Evolutionary conservation across 2,888 invertebrate genomes (phyloP).

Genomic region (Anodontia alba): DNA sequence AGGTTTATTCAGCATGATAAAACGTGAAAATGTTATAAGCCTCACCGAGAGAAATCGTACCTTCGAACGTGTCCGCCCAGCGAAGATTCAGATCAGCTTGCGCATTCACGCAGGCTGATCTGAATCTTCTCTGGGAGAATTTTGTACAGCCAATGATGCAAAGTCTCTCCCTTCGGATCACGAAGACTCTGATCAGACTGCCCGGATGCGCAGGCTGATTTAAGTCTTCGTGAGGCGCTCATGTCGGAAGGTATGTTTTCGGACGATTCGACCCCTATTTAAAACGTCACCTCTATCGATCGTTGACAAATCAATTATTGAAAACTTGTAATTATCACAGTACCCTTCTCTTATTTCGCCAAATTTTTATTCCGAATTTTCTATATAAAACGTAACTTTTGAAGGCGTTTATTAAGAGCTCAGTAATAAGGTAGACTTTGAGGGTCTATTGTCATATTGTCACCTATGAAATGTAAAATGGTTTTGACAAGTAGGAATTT

Average conservation of each 20-base stretch:
- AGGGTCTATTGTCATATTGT: slow-evolving; percentile 12
- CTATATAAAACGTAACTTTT: slow-evolving; percentile 11
- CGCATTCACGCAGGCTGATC: too few relatives aligned
- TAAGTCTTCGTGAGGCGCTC: too few relatives aligned
- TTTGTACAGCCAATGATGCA: too few relatives aligned
- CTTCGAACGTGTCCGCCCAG: too few relatives aligned
- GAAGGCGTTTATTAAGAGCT: slow-evolving; percentile 3
- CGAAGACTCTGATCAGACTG: too few relatives aligned
- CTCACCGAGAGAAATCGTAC: too few relatives aligned
- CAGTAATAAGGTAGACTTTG: slow-evolving; percentile 1
- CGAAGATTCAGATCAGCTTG: too few relatives aligned
- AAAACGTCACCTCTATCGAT: not conserved
- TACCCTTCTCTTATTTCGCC: slow-evolving; percentile 6
- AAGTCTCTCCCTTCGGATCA: too few relatives aligned
- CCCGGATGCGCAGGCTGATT: too few relatives aligned
- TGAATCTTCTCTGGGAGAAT: too few relatives aligned
- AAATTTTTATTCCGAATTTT: not conserved
- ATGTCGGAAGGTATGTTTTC: too few relatives aligned
- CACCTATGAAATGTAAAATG: not conserved
- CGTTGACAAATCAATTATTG: slow-evolving; percentile 5
- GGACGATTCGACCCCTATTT: not conserved
- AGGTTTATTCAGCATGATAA: not conserved
- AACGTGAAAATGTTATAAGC: not conserved
- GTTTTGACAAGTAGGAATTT: slow-evolving; percentile 4
- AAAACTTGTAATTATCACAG: not conserved